Conservation (phyloP, 2,888 invertebrate species). For the Cephus pygmeus region DNA sequence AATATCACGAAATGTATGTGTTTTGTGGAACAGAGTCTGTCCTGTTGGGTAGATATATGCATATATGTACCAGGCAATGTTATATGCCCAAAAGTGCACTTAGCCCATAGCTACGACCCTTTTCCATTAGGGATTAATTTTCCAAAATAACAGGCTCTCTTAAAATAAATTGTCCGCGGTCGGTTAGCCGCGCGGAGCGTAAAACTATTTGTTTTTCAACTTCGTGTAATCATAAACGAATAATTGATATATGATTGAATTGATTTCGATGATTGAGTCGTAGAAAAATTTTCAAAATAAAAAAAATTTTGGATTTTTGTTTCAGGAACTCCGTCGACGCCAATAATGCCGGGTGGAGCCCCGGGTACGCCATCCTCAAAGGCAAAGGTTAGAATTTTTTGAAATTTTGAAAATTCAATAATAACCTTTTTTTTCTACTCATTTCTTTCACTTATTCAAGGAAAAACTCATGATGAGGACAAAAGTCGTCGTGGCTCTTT, state of each 20-base stretch:
- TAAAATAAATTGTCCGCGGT: background rate
- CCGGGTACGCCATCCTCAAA: constrained; percentile 87
- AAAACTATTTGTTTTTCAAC: too few relatives aligned
- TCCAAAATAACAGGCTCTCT: background rate
- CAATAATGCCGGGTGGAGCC: constrained; percentile 79
- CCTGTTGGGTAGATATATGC: background rate
- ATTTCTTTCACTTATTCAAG: constrained; percentile 61
- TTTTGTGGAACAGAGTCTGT: background rate
- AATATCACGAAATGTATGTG: background rate
- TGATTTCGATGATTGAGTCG: too few relatives aligned
- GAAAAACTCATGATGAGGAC: constrained; percentile 76
- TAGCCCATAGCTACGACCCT: background rate
- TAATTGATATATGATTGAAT: background rate
- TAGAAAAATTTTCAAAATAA: too few relatives aligned
- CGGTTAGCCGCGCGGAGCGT: too few relatives aligned
- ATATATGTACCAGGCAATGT: background rate
- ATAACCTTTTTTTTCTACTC: background rate
- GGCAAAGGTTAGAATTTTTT: constrained; percentile 72
- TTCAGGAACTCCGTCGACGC: constrained; percentile 69
- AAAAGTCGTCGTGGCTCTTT: constrained; percentile 88
- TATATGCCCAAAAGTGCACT: background rate
- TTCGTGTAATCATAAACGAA: background rate
- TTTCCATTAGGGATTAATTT: background rate
- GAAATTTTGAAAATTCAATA: background rate
- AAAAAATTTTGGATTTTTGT: constrained; percentile 29